A percentile compares a stretch with the other conserved stretches of the same genome.
Evolutionary conservation across 2,888 invertebrate species (phyloP).

Genomic region (Pseudoips prasinana): DNA sequence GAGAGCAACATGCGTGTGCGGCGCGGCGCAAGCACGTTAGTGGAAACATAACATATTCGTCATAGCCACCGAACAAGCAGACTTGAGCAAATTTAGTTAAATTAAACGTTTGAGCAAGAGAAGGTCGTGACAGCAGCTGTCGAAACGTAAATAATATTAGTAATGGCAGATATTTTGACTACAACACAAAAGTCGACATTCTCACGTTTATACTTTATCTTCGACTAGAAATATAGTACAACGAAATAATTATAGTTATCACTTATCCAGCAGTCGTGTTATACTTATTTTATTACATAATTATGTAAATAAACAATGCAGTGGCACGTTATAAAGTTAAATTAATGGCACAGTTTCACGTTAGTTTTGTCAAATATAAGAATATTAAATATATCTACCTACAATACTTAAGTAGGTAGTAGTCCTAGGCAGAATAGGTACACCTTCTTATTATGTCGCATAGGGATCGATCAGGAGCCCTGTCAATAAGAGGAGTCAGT

Average conservation of each 20-base stretch:
- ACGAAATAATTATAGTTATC: slow-evolving; percentile 71
- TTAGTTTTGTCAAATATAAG: slow-evolving; percentile 76
- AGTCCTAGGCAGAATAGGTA: slow-evolving; percentile 49
- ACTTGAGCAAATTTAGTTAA: slow-evolving; percentile 78
- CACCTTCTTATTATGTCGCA: slow-evolving; percentile 36
- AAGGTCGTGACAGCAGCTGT: slow-evolving; percentile 66
- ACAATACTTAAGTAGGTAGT: slow-evolving; percentile 55
- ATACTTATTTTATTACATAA: slow-evolving; percentile 68
- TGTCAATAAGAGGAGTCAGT: slow-evolving; percentile 14
- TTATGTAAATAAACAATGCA: slow-evolving; percentile 67
- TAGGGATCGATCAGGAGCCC: slow-evolving; percentile 30
- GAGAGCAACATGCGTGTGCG: slow-evolving; percentile 25
- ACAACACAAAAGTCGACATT: slow-evolving; percentile 59
- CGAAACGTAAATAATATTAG: slow-evolving; percentile 51
- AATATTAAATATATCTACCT: slow-evolving; percentile 64
- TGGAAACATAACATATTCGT: slow-evolving; percentile 17
- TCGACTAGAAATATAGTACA: slow-evolving; percentile 78
- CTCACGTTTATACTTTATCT: slow-evolving; percentile 58
- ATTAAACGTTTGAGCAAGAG: slow-evolving; percentile 76
- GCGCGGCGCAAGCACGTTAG: slow-evolving; percentile 18
- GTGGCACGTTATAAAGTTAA: slow-evolving; percentile 79
- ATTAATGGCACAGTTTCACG: slow-evolving; percentile 82
- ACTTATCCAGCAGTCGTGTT: slow-evolving; percentile 78
- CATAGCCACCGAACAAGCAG: slow-evolving; percentile 43
- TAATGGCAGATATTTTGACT: slow-evolving; percentile 46